Percentiles rank a stretch among this genome's conserved stretches.
phyloP scores from a whole-genome alignment of 2,113 vertebrate genomes.

The Actinemys pallida region DNA sequence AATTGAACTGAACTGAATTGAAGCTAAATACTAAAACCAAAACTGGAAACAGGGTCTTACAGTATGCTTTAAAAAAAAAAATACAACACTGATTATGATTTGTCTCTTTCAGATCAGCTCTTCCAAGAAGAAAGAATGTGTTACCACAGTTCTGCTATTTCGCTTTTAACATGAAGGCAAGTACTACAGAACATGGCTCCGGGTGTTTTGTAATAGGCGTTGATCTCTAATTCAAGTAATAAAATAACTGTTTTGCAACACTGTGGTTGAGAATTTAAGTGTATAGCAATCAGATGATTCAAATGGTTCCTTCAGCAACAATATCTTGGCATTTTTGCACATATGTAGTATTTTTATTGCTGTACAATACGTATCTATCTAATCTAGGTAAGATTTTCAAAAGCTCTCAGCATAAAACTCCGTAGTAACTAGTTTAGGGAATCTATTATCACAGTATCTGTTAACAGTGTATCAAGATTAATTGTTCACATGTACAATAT shows the following conservation, averaged over 20 bases:
- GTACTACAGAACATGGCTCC: background rate
- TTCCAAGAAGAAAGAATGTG: background rate
- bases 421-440: background rate
- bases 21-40: background rate
- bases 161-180: background rate
- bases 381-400: background rate
- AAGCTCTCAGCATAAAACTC: background rate
- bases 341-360: background rate
- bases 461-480: background rate
- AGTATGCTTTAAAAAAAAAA: background rate
- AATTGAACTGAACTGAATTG: background rate
- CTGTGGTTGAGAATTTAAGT: background rate
- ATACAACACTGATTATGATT: background rate
- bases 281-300: background rate
- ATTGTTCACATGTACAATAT: background rate
- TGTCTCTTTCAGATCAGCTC: background rate
- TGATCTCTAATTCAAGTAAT: background rate
- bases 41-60: background rate
- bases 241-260: background rate
- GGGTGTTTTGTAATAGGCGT: background rate
- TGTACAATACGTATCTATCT: background rate
- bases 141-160: background rate
- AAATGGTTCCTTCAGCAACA: background rate
- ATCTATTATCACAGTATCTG: background rate
- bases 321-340: background rate